Evolutionary conservation across 2,888 invertebrate genomes (phyloP), one percentile per base, ranked within the genome.

Genomic region (Trissoscelio sp.): DNA sequence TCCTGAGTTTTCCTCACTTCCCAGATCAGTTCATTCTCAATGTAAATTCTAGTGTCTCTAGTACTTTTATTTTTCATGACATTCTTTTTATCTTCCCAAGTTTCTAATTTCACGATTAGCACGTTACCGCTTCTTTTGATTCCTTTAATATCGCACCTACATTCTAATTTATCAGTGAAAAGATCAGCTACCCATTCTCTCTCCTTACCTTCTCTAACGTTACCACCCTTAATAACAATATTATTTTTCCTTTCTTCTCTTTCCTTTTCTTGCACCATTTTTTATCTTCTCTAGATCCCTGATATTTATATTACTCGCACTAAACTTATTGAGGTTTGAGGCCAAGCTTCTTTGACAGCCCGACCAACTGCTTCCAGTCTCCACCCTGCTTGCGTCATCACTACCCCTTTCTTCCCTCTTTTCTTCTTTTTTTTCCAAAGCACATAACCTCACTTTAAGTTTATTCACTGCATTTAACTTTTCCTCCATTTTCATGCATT

Each of bases 201-300:
- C 9, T 9, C 37, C 2, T 37, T 37, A 6, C 5, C 39, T 39
- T 11, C 11, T n/a, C n/a, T n/a, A 4, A 39, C 1, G 4, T 39
- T 39, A 39, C 39, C n/a, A 12, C n/a, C 3, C n/a, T 39, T 39
- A 4, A 37, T 39, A 4, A 5, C 39, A 12, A 39, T 3, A 11
- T 39, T 37, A 11, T 37, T 37, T 39, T 39, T 39, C n/a, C 39
- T 39, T n/a, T 39, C 39, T 39, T 39, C 39, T 39, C 39, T n/a
- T 11, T 39, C 39, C n/a, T 39, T 39, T 11, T 39, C 39, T 39
- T 39, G 46, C 3, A 18, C 3, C 20, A 46, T 18, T 46, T 18
- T 39, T 39, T 39, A 39, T 1, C n/a, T 2, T 39, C 1, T 11
- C 39, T n/a, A 39, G 3, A 5, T 5, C 39, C n/a, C 12, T 39